Evolutionary conservation across 2,888 invertebrate genomes (phyloP).

Genomic region (Lasioglossum marginatum): DNA sequence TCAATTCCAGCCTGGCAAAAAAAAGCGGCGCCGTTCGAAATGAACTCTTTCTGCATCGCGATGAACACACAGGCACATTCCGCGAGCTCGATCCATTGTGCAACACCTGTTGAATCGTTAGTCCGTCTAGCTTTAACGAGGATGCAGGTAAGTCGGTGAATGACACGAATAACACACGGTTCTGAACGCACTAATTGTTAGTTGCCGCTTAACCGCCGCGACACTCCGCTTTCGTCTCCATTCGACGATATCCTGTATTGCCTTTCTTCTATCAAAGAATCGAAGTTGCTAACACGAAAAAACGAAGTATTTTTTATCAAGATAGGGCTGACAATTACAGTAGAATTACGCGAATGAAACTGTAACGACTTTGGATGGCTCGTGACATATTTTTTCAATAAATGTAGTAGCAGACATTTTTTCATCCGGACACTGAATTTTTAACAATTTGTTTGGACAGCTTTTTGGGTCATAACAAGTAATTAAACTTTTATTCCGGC

Average conservation of each 20-base stretch:
- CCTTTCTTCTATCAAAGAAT: neutral
- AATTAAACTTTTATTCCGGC: neutral
- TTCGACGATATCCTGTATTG: neutral
- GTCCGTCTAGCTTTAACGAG: slow-evolving; percentile 70
- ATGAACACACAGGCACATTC: neutral
- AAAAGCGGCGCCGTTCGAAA: slow-evolving; percentile 41
- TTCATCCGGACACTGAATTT: neutral
- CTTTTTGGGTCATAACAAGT: neutral
- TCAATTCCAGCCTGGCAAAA: slow-evolving; percentile 10
- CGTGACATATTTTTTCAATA: neutral
- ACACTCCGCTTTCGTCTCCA: neutral
- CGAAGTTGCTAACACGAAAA: too few relatives aligned
- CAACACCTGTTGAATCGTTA: slow-evolving; percentile 76
- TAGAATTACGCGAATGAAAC: neutral
- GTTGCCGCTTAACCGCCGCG: slow-evolving; percentile 23
- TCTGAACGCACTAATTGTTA: slow-evolving; percentile 66
- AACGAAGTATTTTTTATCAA: neutral
- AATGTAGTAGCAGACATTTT: neutral
- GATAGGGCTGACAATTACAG: neutral
- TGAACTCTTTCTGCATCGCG: slow-evolving; percentile 24
- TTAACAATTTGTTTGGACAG: neutral
- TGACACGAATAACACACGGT: slow-evolving; percentile 59
- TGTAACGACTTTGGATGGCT: neutral
- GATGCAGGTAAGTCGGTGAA: slow-evolving; percentile 70
- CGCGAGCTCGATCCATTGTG: slow-evolving; percentile 58